Conservation (phyloP, 2,797 vertebrate species). For the Chromobotia macracanthus region DNA sequence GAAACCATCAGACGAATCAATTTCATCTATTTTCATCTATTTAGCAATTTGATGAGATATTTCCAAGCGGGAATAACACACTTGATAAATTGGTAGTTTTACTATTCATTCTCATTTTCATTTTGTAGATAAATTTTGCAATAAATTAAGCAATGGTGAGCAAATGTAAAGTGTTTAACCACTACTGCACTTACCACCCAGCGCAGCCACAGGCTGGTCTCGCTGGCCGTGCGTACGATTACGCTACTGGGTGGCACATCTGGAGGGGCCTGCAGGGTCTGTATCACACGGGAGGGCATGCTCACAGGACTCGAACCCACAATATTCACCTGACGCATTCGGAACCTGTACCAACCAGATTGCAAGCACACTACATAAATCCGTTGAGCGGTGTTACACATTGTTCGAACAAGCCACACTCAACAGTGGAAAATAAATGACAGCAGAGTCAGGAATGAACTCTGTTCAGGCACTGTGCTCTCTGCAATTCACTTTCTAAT, state of each 20-base stretch:
- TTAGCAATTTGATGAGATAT: background rate
- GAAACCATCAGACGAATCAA: background rate
- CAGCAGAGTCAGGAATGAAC: slow-evolving; percentile 24
- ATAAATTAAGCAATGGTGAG: background rate
- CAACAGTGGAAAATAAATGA: slow-evolving; percentile 36
- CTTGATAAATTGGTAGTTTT: background rate
- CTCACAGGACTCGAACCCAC: slow-evolving; percentile 87
- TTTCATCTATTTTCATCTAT: background rate
- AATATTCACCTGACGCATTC: slow-evolving; percentile 89
- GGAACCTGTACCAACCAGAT: slow-evolving; percentile 79
- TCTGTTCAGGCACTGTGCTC: background rate
- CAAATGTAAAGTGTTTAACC: background rate
- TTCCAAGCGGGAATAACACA: background rate
- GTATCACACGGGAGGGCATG: slow-evolving; percentile 86
- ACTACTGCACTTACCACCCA: slow-evolving; percentile 82
- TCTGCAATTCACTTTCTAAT: slow-evolving; percentile 47
- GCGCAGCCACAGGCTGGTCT: slow-evolving; percentile 87
- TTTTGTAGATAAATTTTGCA: too few species aligned
- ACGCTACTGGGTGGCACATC: slow-evolving; percentile 85
- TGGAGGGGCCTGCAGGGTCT: slow-evolving; percentile 90
- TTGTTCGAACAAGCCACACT: background rate
- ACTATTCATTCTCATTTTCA: too few species aligned
- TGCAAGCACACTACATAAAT: slow-evolving; percentile 6
- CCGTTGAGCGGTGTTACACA: background rate
- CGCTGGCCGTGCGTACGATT: slow-evolving; percentile 84